Percentiles rank a stretch among this genome's conserved stretches.
Evolutionary conservation across 1,140 invertebrate species (phyloP).

Genomic region (Dolichoris vasculosae): DNA sequence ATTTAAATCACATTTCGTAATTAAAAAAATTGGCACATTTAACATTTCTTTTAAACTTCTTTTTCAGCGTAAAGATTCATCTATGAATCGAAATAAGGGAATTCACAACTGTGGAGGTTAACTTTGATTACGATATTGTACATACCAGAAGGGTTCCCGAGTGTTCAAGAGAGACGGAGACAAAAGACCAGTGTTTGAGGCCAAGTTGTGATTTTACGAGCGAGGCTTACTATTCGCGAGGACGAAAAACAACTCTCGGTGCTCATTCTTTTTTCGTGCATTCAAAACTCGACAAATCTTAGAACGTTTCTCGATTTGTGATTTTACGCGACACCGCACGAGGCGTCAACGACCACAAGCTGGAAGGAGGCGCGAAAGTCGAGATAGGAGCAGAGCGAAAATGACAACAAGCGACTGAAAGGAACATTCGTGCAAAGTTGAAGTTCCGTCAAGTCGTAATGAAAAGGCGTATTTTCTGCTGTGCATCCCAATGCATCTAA

Average conservation of each 20-base stretch:
- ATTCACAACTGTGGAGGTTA: slow-evolving; percentile 59
- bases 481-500: slow-evolving; percentile 41
- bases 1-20: no score
- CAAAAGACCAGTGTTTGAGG: slow-evolving; percentile 30
- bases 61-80: neutral
- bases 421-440: slow-evolving; percentile 3
- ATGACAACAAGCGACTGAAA: slow-evolving; percentile 32
- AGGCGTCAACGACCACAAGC: neutral
- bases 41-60: neutral
- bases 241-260: neutral
- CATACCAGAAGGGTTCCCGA: slow-evolving; percentile 58
- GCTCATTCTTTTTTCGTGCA: slow-evolving; percentile 50
- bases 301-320: slow-evolving; percentile 48
- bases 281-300: slow-evolving; percentile 52
- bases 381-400: neutral
- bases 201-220: slow-evolving; percentile 62
- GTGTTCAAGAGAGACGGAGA: slow-evolving; percentile 29
- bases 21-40: neutral
- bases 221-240: slow-evolving; percentile 20
- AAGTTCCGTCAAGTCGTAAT: slow-evolving; percentile 25
- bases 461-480: slow-evolving; percentile 29
- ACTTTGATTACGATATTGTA: slow-evolving; percentile 73
- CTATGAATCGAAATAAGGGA: slow-evolving; percentile 1
- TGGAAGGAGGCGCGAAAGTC: neutral
- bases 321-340: slow-evolving; percentile 50